These are phyloP conservation scores for Thinocorus orbignyianus DNA, from an alignment of 2,113 vertebrate species.

Conservation along the genomic window DNA sequence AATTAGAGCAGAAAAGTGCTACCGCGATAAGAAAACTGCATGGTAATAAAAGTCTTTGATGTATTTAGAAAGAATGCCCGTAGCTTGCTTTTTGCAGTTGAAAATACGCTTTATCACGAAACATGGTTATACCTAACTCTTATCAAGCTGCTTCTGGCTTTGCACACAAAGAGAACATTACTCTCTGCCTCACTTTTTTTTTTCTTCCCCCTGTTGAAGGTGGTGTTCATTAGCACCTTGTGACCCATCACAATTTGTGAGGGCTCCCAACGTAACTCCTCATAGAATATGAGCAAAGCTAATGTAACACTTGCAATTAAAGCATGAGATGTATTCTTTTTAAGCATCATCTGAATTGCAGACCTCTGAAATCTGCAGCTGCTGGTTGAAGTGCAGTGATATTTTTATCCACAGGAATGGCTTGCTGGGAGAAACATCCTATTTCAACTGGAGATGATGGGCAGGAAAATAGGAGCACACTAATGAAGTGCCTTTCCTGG, in stretches of 20 bases:
- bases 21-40: background rate
- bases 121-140: background rate
- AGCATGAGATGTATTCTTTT: background rate
- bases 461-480: background rate
- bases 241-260: background rate
- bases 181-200: background rate
- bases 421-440: background rate
- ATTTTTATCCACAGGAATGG: background rate
- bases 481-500: background rate
- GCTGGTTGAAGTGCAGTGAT: background rate
- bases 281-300: background rate
- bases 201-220: background rate
- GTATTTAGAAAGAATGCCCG: background rate
- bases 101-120: background rate
- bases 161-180: background rate
- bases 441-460: background rate
- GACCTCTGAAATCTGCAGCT: background rate
- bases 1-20: background rate
- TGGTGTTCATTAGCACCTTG: background rate
- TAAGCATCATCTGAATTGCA: background rate
- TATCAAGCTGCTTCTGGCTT: background rate
- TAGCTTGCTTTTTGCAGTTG: background rate
- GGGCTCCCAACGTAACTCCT: background rate
- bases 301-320: background rate
- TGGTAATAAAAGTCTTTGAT: background rate